phyloP scores from a whole-genome alignment of 2,888 invertebrate species.

The Rhamnusium bicolor region DNA sequence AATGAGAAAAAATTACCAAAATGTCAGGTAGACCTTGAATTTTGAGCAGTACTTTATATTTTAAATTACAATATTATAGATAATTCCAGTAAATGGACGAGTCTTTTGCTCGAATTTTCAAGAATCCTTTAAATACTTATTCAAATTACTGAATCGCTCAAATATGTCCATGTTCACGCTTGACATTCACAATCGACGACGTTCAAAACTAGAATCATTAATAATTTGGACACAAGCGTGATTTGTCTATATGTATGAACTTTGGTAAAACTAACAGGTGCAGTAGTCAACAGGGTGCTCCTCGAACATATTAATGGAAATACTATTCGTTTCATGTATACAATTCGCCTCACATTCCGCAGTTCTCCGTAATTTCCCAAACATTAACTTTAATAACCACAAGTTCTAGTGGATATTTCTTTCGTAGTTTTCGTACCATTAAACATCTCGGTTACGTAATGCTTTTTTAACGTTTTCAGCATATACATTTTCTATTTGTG shows the following conservation, averaged over 20 bases:
- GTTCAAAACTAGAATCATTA: background rate
- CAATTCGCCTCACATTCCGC: background rate
- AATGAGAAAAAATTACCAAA: no score
- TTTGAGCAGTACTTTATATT: no score
- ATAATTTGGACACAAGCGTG: background rate
- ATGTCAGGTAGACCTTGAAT: no score
- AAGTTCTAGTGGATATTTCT: background rate
- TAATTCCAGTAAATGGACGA: no score
- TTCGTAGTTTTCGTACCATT: background rate
- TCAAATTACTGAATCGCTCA: background rate
- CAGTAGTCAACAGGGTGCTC: background rate
- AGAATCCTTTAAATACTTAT: background rate
- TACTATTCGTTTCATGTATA: no score
- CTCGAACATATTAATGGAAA: no score
- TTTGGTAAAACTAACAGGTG: background rate
- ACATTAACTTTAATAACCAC: background rate
- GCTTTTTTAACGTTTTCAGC: conserved; percentile 7
- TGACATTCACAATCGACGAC: background rate
- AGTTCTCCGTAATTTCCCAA: background rate
- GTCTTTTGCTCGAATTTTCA: no score
- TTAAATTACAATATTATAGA: no score
- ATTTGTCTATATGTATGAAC: background rate
- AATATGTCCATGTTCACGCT: background rate
- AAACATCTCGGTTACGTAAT: background rate
- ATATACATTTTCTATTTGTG: background rate